phyloP scores from a whole-genome alignment of 2,113 vertebrate genomes.

The Notarius lentiginosus region DNA sequence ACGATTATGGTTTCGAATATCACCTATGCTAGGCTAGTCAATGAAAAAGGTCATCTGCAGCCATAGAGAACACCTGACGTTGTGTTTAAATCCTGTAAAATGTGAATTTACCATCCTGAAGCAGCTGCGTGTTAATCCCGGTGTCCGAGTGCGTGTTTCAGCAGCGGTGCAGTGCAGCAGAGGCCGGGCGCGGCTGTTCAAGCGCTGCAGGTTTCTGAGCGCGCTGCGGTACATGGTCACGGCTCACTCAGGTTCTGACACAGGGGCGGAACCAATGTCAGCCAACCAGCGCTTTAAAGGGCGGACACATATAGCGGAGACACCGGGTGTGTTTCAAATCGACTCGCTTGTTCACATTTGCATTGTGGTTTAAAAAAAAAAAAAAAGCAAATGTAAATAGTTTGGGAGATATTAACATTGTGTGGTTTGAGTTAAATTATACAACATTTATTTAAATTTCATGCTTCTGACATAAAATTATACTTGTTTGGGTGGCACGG shows the following conservation, averaged over 20 bases:
- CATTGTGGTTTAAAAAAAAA: neutral
- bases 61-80: slow-evolving; percentile 5
- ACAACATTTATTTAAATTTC: neutral
- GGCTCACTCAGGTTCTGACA: neutral
- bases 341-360: neutral
- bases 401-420: neutral
- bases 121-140: slow-evolving; percentile 2
- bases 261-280: slow-evolving; percentile 52
- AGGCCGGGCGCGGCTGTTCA: slow-evolving; percentile 62
- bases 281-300: slow-evolving; percentile 53
- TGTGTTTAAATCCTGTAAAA: neutral
- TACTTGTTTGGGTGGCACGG: no score
- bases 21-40: neutral
- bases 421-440: neutral
- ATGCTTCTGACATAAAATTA: neutral
- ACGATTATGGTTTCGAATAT: neutral
- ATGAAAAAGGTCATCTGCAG: neutral
- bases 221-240: slow-evolving; percentile 74
- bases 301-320: slow-evolving; percentile 44
- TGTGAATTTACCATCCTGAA: slow-evolving; percentile 66
- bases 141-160: slow-evolving; percentile 25
- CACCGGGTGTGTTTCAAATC: slow-evolving; percentile 18
- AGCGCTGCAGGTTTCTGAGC: slow-evolving; percentile 62
- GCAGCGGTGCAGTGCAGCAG: slow-evolving; percentile 50
- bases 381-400: neutral